Conservation (phyloP, 2,113 vertebrate species). For the Plecturocebus donacophilus region DNA sequence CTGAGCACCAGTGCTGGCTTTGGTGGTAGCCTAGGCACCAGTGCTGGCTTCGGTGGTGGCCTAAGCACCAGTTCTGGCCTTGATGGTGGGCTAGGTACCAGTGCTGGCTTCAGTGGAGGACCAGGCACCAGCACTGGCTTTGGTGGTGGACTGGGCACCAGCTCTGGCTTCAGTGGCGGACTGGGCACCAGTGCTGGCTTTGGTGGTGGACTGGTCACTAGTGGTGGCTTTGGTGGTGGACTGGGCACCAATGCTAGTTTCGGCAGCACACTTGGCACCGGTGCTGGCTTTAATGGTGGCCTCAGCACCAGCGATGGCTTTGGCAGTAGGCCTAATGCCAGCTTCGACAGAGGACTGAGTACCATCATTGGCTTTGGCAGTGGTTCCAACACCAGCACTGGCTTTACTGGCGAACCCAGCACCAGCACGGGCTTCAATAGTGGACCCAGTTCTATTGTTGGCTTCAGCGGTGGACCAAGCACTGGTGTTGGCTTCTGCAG, state of each 20-base stretch:
- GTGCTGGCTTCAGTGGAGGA: slow-evolving; percentile 25
- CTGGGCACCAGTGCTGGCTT: slow-evolving; percentile 25
- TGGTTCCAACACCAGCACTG: slow-evolving; percentile 63
- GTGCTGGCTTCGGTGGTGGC: not conserved
- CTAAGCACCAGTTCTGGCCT: not conserved
- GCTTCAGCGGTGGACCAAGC: slow-evolving; percentile 48
- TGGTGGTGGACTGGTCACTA: slow-evolving; percentile 34
- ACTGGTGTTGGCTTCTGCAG: slow-evolving; percentile 43
- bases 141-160: not conserved
- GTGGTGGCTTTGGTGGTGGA: slow-evolving; percentile 45
- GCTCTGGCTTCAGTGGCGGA: not conserved
- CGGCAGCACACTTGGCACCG: slow-evolving; percentile 47
- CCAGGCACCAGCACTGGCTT: slow-evolving; percentile 32
- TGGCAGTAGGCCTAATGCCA: slow-evolving; percentile 51
- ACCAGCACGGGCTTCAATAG: slow-evolving; percentile 50
- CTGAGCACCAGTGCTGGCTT: slow-evolving; percentile 3
- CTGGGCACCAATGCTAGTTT: slow-evolving; percentile 51
- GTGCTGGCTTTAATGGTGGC: slow-evolving; percentile 50
- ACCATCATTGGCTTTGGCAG: slow-evolving; percentile 62
- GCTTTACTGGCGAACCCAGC: slow-evolving; percentile 60
- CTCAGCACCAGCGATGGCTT: slow-evolving; percentile 53
- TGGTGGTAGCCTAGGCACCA: not conserved
- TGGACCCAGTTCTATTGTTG: slow-evolving; percentile 18
- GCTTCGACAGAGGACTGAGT: slow-evolving; percentile 65
- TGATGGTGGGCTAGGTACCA: slow-evolving; percentile 14